These are phyloP conservation scores for Paramormyrops hopkinsi DNA, from an alignment of 2,797 vertebrate genomes.

Conservation along the genomic window DNA sequence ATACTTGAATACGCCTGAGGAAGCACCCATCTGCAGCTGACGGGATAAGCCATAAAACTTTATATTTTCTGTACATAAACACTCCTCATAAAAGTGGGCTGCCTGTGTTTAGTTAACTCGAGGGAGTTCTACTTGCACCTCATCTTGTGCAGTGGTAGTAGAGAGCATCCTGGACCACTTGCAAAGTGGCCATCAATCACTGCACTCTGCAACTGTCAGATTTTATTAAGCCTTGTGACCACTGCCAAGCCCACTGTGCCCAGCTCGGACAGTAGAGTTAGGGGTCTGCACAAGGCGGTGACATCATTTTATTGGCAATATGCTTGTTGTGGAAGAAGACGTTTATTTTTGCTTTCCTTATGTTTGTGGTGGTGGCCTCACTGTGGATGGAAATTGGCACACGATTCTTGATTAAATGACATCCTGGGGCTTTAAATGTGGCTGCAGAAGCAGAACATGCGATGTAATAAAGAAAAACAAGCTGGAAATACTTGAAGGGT, in stretches of 20 bases:
- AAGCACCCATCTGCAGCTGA: background rate
- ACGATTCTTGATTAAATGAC: background rate
- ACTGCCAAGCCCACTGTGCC: background rate
- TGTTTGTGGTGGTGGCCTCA: background rate
- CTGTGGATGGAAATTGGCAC: background rate
- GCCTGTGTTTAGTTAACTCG: background rate
- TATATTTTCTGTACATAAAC: background rate
- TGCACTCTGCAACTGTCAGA: background rate
- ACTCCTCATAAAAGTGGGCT: background rate
- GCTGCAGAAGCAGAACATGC: background rate
- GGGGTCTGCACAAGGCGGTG: background rate
- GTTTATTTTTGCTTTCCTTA: background rate
- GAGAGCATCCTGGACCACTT: background rate
- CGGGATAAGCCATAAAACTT: background rate
- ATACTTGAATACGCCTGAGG: background rate
- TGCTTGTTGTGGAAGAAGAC: background rate
- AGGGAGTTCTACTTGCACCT: background rate
- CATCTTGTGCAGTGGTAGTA: background rate
- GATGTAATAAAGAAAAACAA: background rate
- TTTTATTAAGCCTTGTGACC: constrained; percentile 2
- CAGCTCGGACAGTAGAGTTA: background rate
- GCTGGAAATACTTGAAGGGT: background rate
- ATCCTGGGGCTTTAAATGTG: background rate
- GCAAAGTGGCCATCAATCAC: background rate
- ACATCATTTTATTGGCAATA: background rate